Evolutionary conservation across 2,113 vertebrate species (phyloP).

Genomic region (Dasyprocta punctata): DNA sequence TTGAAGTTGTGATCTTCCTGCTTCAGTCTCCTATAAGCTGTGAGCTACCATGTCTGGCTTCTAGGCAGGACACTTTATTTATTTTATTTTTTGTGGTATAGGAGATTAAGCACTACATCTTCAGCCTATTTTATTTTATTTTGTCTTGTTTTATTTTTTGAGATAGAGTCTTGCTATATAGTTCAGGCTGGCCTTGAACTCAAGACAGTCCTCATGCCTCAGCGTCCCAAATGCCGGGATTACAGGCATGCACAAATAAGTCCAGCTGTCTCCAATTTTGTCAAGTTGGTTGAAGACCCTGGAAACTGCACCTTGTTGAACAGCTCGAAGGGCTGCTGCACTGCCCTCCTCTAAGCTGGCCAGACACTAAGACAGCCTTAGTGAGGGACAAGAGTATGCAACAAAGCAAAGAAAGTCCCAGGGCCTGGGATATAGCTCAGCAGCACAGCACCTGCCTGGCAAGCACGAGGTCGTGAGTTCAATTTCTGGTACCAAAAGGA

Average conservation of each 20-base stretch:
- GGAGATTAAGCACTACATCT: neutral
- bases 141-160: neutral
- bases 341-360: neutral
- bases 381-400: neutral
- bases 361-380: neutral
- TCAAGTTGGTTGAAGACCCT: neutral
- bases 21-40: neutral
- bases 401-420: neutral
- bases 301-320: neutral
- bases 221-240: neutral
- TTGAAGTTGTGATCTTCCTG: neutral
- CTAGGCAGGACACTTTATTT: neutral
- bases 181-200: neutral
- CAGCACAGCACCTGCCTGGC: too few relatives aligned
- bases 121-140: neutral
- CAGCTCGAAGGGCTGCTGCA: neutral
- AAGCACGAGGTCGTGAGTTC: too few relatives aligned
- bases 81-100: neutral
- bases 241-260: neutral
- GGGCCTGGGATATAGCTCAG: too few relatives aligned
- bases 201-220: neutral
- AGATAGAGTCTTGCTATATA: neutral
- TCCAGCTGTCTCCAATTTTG: neutral
- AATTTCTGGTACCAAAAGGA: too few relatives aligned
- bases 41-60: neutral